Base-by-base conservation (phyloP, 2,113 vertebrate species). In the Carassius auratus region DNA sequence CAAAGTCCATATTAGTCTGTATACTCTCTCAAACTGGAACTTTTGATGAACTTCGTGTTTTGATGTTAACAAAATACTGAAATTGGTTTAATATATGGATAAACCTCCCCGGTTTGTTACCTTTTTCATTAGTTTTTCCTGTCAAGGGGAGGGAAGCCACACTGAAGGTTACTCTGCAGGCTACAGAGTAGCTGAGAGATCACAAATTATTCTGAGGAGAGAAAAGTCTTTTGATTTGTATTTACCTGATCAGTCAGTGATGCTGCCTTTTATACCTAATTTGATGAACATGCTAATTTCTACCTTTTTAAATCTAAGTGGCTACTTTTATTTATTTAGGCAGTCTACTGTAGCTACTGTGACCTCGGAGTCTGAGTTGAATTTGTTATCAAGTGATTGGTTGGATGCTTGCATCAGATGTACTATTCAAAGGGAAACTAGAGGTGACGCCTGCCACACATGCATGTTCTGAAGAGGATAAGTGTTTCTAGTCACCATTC, bases 21-120 rank as follows among this genome's bases (percentile, higher is more conserved):
- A 97, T 96, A 50, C 42, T 95, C 97, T 96, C 96, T 96, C 96
- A 97, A 97, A 98, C 97, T 97, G 97, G 96, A 97, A 92, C 95
- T 96, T 96, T 97, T 96, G 95, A 96, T 93, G 93, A 97, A 94
- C 93, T 95, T 94, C 93, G 95, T 96, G 95, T 96, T 96, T 97
- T 94, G 96, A 95, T 96, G 95, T 95, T 96, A 96, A 96, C 95
- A 92, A 95, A 69, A 82, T 45, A 52, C 45, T 69, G 62, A 82
- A 66, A 93, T 96, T 96, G 95, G 95, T 95, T 38, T 95, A 95
- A 91, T 92, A 92, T 89, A 84, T 87, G 86, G 76, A 93, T 93
- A 92, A 76, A 69, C 64, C 57, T 69, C 76, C 71, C 90, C 91
- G 91, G 93, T 91, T 92, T 12, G 76, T 71, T 69, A 4, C 26